Evolutionary conservation across 2,113 vertebrate species (phyloP), one percentile per base, ranked within the genome.

Genomic region (Cathartes aura): DNA sequence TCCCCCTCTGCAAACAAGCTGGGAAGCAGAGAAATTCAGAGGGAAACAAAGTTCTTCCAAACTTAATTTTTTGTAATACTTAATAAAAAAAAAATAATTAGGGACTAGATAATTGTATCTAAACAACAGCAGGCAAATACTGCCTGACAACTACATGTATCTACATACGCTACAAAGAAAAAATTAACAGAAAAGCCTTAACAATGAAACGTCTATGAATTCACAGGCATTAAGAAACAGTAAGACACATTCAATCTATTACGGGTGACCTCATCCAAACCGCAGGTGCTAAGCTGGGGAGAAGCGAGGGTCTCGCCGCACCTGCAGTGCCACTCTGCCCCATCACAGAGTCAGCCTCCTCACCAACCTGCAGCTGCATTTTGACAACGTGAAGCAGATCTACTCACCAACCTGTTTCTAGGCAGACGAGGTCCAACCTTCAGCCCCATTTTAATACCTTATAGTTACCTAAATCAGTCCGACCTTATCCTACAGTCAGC

Each of bases 191-290:
- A 32, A 87, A 83, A 70, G 22, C 13, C 26, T 7, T 24, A 60
- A 10, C 8, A 14, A 0, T 32, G 36, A 9, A 24, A 13, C 4
- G 3, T 9, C 38, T 27, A 0, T 7, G 32, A 48, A 19, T 17
- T 43, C 59, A 58, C 3, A 50, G 72, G 5, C 63, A 29, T 27
- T 2, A 43, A 64, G 63, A 40, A 63, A 29, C 48, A 21, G 26
- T 1, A 13, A 30, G 52, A 36, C 40, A 16, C 32, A 12, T 30
- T 9, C 38, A 9, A 2, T 2, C 24, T 20, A 1, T 18, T 7
- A 12, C 9, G 48, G 62, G 45, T 5, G 45, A 27, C 52, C 63
- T 48, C 4, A 0, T 26, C 21, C 38, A 40, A 36, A 5, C 14
- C 43, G n/a, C 63, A 22, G 40, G 64, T 48, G 82, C 52, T 9